Evolutionary conservation across 2,888 invertebrate genomes (phyloP).

Genomic region (Cepaea hortensis): DNA sequence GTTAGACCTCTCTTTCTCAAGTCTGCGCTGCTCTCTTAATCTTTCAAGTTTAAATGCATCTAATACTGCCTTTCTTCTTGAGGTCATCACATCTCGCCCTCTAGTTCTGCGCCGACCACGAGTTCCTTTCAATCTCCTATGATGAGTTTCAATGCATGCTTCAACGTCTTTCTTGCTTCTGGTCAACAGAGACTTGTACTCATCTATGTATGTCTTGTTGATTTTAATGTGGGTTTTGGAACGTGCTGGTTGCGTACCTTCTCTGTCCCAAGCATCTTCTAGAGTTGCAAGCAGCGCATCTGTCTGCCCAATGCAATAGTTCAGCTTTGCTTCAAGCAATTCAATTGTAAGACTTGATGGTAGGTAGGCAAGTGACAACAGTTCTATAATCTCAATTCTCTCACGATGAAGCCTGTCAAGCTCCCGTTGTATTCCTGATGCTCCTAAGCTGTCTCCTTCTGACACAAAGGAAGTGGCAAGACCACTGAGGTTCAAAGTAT

Average conservation of each 20-base stretch:
- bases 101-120: conserved; percentile 62
- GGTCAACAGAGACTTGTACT: conserved; percentile 68
- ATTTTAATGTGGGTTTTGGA: conserved; percentile 52
- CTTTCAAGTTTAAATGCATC: conserved; percentile 73
- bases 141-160: conserved; percentile 64
- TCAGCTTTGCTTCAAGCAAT: conserved; percentile 75
- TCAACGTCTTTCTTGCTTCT: conserved; percentile 69
- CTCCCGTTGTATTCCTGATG: conserved; percentile 61
- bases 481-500: not conserved
- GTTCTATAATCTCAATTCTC: conserved; percentile 70
- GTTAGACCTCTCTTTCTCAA: conserved; percentile 54
- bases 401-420: conserved; percentile 72
- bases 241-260: conserved; percentile 47
- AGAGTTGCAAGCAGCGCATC: conserved; percentile 73
- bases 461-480: conserved; percentile 32
- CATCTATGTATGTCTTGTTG: conserved; percentile 64
- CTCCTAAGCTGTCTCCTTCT: conserved; percentile 21
- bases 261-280: conserved; percentile 64
- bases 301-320: conserved; percentile 76
- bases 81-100: conserved; percentile 59
- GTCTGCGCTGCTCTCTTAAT: conserved; percentile 63
- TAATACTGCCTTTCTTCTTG: conserved; percentile 66
- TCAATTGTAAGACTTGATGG: conserved; percentile 75
- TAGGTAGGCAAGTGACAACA: conserved; percentile 71
- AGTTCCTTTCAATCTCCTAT: conserved; percentile 56